Evolutionary conservation across 2,797 vertebrate genomes (phyloP).

Genomic region (Poeciliopsis gracilis): DNA sequence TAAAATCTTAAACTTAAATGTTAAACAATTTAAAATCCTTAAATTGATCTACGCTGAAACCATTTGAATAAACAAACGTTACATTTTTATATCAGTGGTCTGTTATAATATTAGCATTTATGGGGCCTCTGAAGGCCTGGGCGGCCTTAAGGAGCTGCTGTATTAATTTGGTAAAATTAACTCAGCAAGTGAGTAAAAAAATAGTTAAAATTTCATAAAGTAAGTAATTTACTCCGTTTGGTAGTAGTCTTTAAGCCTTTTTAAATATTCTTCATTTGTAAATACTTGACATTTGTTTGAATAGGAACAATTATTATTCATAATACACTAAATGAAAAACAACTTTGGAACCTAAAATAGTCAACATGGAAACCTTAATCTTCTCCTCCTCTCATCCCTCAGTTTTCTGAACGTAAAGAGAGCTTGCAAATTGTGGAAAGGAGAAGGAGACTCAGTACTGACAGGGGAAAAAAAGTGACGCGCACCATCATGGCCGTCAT

Average conservation of each 20-base stretch:
- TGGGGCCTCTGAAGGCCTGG: too few relatives aligned
- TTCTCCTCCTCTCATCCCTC: slow-evolving; percentile 29
- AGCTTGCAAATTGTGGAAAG: slow-evolving; percentile 65
- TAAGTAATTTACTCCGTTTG: background rate
- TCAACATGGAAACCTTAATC: background rate
- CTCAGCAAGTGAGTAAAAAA: background rate
- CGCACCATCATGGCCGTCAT: slow-evolving; percentile 97
- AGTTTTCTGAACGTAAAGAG: slow-evolving; percentile 81
- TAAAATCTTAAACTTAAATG: too few relatives aligned
- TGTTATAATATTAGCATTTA: too few relatives aligned
- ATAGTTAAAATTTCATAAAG: background rate
- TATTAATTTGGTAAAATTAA: too few relatives aligned
- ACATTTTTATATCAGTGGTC: too few relatives aligned
- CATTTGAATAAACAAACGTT: too few relatives aligned
- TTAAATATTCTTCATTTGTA: background rate
- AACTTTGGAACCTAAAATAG: background rate
- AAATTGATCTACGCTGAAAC: too few relatives aligned
- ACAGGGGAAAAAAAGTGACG: slow-evolving; percentile 93
- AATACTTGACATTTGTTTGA: background rate
- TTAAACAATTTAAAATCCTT: too few relatives aligned
- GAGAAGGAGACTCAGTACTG: slow-evolving; percentile 84
- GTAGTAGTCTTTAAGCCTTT: background rate
- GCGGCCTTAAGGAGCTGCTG: too few relatives aligned
- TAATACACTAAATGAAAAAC: background rate
- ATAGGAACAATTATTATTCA: background rate